Conservation (phyloP, 2,113 vertebrate genomes). For the Ondatra zibethicus region DNA sequence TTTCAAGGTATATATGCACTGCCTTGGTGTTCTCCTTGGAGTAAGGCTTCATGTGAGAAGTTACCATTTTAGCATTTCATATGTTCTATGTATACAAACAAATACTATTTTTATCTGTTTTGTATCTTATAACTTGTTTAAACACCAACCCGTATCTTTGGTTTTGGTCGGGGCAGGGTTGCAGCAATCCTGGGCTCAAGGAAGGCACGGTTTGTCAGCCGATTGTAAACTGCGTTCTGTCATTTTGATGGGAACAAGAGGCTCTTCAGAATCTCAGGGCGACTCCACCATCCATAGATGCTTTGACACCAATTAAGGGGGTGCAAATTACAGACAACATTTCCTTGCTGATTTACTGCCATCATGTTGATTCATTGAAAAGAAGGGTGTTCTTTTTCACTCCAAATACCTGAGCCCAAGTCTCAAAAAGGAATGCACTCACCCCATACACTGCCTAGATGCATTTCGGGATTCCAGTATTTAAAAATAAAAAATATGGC, state of each 20-base stretch:
- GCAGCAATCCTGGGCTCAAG: not conserved
- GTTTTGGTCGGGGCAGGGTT: not conserved
- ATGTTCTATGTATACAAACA: not conserved
- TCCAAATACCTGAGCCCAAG: not conserved
- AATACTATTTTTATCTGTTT: not conserved
- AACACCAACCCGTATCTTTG: not conserved
- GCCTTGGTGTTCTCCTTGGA: not conserved
- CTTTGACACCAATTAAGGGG: not conserved
- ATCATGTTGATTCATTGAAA: not conserved
- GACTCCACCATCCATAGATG: not conserved
- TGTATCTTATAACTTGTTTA: not conserved
- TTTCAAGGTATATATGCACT: not conserved
- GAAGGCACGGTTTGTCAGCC: not conserved
- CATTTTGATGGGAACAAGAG: not conserved
- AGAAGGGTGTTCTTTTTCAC: not conserved
- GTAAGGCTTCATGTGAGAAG: not conserved
- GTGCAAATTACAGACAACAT: not conserved
- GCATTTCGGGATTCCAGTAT: not conserved
- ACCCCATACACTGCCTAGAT: not conserved
- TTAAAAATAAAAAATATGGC: not conserved
- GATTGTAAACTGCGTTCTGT: not conserved
- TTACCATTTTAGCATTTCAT: not conserved
- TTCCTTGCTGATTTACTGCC: not conserved
- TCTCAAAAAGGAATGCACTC: not conserved
- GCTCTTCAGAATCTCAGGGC: too few species aligned